Percentiles rank a stretch among this genome's conserved stretches.
Evolutionary conservation across 2,113 vertebrate species (phyloP).

Genomic region (Bothrops jararaca): DNA sequence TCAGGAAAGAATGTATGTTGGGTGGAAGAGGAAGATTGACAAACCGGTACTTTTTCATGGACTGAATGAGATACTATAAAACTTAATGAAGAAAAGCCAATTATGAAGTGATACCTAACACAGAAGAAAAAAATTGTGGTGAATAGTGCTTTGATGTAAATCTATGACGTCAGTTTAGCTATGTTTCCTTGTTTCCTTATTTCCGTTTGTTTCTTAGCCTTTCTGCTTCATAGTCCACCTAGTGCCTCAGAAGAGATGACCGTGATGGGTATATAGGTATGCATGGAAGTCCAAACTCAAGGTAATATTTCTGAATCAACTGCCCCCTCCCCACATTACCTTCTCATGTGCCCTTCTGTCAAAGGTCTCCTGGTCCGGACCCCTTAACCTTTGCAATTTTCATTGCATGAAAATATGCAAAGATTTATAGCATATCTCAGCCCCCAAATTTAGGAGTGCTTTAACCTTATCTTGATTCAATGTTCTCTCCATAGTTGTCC

Average conservation of each 20-base stretch:
- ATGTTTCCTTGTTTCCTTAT: not conserved
- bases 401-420: not conserved
- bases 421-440: not conserved
- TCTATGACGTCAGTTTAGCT: not conserved
- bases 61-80: not conserved
- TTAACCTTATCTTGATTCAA: too few species aligned
- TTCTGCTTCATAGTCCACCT: not conserved
- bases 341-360: not conserved
- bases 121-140: not conserved
- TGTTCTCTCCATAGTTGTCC: too few species aligned
- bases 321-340: not conserved
- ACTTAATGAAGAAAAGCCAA: not conserved
- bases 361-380: not conserved
- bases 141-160: not conserved
- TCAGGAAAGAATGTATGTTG: not conserved
- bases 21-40: not conserved
- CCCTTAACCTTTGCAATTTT: not conserved
- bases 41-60: not conserved
- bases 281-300: not conserved
- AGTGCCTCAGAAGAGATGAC: not conserved
- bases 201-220: not conserved
- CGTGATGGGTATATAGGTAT: not conserved
- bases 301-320: not conserved
- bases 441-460: too few species aligned
- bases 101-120: not conserved